Conservation (phyloP, 2,113 vertebrate species). For the Gallinago jamesoni region DNA sequence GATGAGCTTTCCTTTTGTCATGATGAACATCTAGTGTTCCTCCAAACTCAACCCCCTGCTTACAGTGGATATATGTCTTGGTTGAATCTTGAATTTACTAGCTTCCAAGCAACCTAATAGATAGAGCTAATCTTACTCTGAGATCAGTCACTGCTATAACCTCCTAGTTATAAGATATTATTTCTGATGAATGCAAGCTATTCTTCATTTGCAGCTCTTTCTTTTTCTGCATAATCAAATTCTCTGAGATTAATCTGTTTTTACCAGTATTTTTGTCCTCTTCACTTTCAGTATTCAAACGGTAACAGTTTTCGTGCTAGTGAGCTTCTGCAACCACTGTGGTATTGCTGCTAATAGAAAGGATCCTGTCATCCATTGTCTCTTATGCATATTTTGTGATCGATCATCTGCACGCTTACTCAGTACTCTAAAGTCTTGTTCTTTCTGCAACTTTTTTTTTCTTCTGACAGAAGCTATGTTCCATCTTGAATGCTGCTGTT, state of each 20-base stretch:
- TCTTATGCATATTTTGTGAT: not conserved
- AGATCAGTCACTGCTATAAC: not conserved
- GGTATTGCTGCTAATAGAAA: not conserved
- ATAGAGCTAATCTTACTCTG: not conserved
- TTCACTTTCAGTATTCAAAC: not conserved
- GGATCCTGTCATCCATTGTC: conserved; percentile 21
- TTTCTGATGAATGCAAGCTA: not conserved
- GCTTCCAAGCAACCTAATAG: not conserved
- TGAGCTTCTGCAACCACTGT: not conserved
- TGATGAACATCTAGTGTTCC: not conserved
- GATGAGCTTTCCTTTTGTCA: conserved; percentile 29
- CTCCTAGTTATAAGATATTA: not conserved
- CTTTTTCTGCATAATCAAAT: not conserved
- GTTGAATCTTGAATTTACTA: not conserved
- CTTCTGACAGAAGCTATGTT: conserved; percentile 38
- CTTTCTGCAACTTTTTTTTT: not conserved
- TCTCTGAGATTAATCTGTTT: not conserved
- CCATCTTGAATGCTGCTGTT: conserved; percentile 46
- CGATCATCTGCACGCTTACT: not conserved
- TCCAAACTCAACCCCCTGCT: not conserved
- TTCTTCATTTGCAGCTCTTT: conserved; percentile 29
- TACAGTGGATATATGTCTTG: not conserved
- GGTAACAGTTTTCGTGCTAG: conserved; percentile 1
- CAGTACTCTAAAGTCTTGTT: not conserved
- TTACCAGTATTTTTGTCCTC: not conserved